A percentile compares a stretch with the other conserved stretches of the same genome.
Conservation (phyloP, 35 echinoderm and acorn worm species). For the Hemicentrotus pulcherrimus region DNA sequence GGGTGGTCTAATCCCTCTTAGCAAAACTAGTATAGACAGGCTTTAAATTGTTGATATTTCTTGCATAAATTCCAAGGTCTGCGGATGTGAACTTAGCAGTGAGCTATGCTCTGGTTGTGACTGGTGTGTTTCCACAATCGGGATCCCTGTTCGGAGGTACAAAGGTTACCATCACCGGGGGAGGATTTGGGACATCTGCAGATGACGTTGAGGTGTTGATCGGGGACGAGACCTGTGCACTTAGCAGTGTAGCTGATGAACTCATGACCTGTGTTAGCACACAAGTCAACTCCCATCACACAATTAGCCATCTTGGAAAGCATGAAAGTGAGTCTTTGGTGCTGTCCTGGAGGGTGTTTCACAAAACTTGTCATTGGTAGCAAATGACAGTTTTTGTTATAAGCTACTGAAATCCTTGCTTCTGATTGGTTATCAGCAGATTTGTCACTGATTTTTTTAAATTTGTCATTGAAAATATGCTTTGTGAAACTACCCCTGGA, state of each 20-base stretch:
- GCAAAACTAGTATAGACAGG: too few species aligned
- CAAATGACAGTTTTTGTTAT: too few species aligned
- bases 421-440: too few species aligned
- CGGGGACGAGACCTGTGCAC: slow-evolving; percentile 38
- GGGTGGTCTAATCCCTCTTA: too few species aligned
- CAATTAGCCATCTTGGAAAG: slow-evolving; percentile 57
- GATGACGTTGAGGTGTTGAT: slow-evolving; percentile 47
- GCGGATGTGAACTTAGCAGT: not conserved
- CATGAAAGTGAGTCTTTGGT: slow-evolving; percentile 59
- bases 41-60: not conserved
- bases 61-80: not conserved
- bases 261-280: slow-evolving; percentile 25
- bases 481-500: too few species aligned
- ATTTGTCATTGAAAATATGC: too few species aligned
- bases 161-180: slow-evolving; percentile 55
- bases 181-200: slow-evolving; percentile 62
- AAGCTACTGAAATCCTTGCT: too few species aligned
- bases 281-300: not conserved
- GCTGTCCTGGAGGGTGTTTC: not conserved
- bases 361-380: too few species aligned
- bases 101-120: slow-evolving; percentile 58
- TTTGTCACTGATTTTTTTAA: too few species aligned
- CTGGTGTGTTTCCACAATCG: slow-evolving; percentile 47
- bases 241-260: slow-evolving; percentile 37
- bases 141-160: slow-evolving; percentile 70